A percentile compares a stretch with the other conserved stretches of the same genome.
Conservation (phyloP, 2,113 vertebrate species). For the Lampris megalopsis region DNA sequence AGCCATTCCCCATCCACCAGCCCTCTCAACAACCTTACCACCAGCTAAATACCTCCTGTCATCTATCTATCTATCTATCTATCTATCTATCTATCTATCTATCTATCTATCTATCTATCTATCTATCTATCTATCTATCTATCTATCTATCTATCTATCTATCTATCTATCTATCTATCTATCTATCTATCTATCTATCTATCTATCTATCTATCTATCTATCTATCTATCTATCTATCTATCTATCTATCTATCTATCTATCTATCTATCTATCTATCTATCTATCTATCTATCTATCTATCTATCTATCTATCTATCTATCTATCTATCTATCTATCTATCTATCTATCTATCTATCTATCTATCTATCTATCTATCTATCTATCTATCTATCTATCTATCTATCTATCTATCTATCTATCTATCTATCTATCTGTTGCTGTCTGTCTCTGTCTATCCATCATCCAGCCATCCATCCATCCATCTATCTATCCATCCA, state of each 20-base stretch:
- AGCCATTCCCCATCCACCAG: constrained; percentile 35
- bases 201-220: not conserved
- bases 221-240: not conserved
- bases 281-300: not conserved
- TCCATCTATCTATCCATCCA: not conserved
- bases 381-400: constrained; percentile 1
- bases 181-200: not conserved
- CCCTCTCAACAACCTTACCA: not conserved
- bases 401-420: not conserved
- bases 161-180: constrained; percentile 2
- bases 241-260: not conserved
- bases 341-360: constrained; percentile 4
- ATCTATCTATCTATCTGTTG: not conserved
- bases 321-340: too few relatives aligned
- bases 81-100: not conserved
- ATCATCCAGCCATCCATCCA: not conserved
- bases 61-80: not conserved
- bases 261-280: not conserved
- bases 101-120: not conserved
- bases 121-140: not conserved
- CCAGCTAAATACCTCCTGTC: not conserved
- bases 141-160: not conserved
- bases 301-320: too few relatives aligned
- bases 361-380: constrained; percentile 1
- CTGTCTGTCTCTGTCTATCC: too few relatives aligned